phyloP scores from a whole-genome alignment of 2,888 invertebrate species.

The Trilocha varians region DNA sequence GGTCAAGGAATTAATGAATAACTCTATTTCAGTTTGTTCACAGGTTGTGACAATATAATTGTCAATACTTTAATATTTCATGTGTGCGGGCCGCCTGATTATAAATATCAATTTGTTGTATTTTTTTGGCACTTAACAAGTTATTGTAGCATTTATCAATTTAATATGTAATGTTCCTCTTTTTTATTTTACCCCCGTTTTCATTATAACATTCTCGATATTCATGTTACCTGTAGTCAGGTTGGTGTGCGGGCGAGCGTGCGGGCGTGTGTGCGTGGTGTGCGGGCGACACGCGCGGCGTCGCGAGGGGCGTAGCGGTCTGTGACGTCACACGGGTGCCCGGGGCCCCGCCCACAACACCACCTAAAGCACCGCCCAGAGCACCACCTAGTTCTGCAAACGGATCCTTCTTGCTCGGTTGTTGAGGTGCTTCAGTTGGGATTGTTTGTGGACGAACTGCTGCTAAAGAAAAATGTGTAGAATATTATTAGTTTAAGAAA shows the following conservation, averaged over 20 bases:
- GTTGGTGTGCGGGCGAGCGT: constrained; percentile 56
- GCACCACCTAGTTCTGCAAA: constrained; percentile 79
- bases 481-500: no score
- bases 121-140: no score
- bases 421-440: constrained; percentile 57
- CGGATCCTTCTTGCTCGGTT: constrained; percentile 75
- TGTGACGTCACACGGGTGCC: constrained; percentile 6
- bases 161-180: no score
- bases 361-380: no score
- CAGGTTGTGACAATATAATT: no score
- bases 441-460: constrained; percentile 48
- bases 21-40: no score
- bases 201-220: background rate
- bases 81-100: no score
- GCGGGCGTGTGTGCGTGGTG: constrained; percentile 43
- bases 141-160: no score
- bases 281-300: constrained; percentile 50
- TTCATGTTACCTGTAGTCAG: constrained; percentile 52
- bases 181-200: no score
- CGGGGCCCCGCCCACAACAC: constrained; percentile 11
- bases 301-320: constrained; percentile 22
- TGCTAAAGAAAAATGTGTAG: background rate
- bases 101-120: no score
- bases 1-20: no score
- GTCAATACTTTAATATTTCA: no score